Evolutionary conservation across 1,140 invertebrate species (phyloP).

Genomic region (Calliphora vicina): DNA sequence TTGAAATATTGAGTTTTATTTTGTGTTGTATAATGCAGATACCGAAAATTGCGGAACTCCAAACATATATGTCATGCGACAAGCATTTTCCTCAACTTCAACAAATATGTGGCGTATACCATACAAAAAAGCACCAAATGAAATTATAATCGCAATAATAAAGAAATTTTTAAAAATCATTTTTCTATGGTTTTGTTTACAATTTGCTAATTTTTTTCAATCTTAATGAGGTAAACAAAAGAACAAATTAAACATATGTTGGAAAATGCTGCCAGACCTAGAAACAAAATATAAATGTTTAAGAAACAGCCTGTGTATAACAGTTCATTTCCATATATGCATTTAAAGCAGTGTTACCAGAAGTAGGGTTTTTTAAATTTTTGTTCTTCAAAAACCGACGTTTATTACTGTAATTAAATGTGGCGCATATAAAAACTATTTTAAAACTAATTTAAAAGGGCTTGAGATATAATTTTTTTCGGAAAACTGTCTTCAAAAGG

Average conservation of each 20-base stretch:
- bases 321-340: no score
- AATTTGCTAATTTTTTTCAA: background rate
- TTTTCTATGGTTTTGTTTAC: conserved; percentile 24
- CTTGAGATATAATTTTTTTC: no score
- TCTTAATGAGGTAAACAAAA: background rate
- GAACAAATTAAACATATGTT: background rate
- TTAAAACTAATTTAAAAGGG: no score
- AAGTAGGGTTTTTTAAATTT: no score
- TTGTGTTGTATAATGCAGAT: background rate
- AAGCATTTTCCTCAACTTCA: conserved; percentile 38
- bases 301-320: no score
- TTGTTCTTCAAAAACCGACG: no score
- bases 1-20: background rate
- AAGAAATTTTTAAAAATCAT: conserved; percentile 38
- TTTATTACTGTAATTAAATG: no score
- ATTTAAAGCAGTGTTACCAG: no score
- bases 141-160: background rate
- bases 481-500: no score
- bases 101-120: conserved; percentile 33
- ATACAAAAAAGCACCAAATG: conserved; percentile 1
- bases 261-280: background rate
- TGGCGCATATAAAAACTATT: no score
- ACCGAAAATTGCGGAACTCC: conserved; percentile 35
- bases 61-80: conserved; percentile 40
- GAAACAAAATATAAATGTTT: background rate